Percentiles rank a stretch among this genome's conserved stretches.
Evolutionary conservation across 2,113 vertebrate species (phyloP).

Genomic region (Glaucidium brasilianum): DNA sequence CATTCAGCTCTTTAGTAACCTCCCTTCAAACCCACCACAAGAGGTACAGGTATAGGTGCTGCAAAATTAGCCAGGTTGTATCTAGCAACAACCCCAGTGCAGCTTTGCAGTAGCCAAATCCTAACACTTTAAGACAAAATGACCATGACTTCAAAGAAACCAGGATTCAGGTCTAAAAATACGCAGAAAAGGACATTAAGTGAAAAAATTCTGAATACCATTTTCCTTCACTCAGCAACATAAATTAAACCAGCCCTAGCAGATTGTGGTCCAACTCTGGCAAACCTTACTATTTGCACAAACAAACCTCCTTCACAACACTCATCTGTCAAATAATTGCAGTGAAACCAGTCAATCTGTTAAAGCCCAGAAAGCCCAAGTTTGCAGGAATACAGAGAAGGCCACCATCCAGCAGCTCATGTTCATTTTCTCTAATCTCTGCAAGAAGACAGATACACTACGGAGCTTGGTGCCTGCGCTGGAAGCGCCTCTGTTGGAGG

Average conservation of each 20-base stretch:
- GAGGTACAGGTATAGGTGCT: fast-evolving
- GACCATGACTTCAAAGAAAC: not conserved
- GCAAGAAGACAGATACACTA: not conserved
- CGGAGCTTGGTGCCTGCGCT: fast-evolving
- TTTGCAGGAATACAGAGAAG: not conserved
- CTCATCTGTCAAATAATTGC: not conserved
- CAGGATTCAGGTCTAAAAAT: not conserved
- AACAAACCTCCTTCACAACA: not conserved
- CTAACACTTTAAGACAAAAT: not conserved
- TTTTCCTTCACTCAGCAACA: not conserved
- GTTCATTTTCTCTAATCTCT: not conserved
- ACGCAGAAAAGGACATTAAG: not conserved
- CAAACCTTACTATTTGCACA: not conserved
- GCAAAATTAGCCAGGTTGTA: fast-evolving
- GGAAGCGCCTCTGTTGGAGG: not conserved
- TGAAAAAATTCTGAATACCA: not conserved
- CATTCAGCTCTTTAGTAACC: not conserved
- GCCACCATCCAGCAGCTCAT: not conserved
- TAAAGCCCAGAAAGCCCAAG: not conserved
- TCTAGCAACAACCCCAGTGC: not conserved
- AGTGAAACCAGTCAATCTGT: not conserved
- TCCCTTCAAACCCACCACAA: not conserved
- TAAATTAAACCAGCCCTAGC: not conserved
- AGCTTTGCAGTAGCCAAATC: not conserved
- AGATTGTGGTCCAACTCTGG: not conserved